Base-by-base conservation (phyloP, 1,140 invertebrate species). In the Leptopilina boulardi region DNA sequence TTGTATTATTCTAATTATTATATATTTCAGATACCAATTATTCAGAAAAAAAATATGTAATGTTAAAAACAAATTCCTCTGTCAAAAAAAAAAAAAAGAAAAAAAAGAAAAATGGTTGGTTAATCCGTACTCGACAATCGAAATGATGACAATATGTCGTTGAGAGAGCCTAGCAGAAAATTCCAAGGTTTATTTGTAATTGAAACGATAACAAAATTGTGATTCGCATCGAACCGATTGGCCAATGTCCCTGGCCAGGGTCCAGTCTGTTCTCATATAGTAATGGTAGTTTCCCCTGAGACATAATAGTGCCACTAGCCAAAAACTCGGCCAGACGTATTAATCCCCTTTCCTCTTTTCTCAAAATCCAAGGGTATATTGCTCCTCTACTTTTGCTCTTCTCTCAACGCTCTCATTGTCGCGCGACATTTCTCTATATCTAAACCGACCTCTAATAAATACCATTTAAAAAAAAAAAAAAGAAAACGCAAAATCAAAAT, bases 271-370 rank as follows among this genome's bases (percentile, higher is more conserved):
- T 71, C 54, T 73, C 56, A 72, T 75, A 72, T 75, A 76, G 51
- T 42, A 71, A 38, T 56, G 0, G 72, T 73, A 70, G 73, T 51
- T 51, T 15, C 18, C 41, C 34, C 54, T 75, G 78, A 81, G 83
- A 86, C 83, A 85, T 87, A 84, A 87, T 38, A 38, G 34, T 85
- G 59, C 78, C 74, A 71, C 30, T 10, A 75, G 78, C 83, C 82
- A 84, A 84, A 85, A 84, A 84, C 77, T 74, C 84, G 75, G 77
- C 85, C 78, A 87, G 86, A 87, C 86, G 81, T 86, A 87, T 88
- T 86, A 86, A 88, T 86, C 86, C 59, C 56, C 26, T 30, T 66
- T n/a, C 26, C 59, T 26, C 56, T 11, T 66, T 66, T 26, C 56
- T 30, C 56, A 30, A 66, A 30, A n/a, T 66, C 23, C 56, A 30